Conservation (phyloP, 2,888 invertebrate genomes). For the Nomada ferruginata region DNA sequence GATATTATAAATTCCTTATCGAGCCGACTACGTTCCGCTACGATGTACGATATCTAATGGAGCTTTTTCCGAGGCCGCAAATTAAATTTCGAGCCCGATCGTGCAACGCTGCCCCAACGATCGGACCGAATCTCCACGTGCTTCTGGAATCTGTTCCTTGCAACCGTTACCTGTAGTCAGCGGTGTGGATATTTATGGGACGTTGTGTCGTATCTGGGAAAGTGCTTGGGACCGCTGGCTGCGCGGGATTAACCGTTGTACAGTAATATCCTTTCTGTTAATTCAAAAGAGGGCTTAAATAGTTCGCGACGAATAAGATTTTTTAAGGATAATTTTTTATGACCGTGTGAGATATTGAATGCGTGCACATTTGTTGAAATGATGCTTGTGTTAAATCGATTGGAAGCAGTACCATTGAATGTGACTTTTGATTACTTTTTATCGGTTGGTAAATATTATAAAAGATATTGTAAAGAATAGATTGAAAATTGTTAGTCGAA, state of each 20-base stretch:
- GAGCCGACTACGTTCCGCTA: slow-evolving; percentile 37
- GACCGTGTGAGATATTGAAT: no score
- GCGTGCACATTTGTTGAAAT: no score
- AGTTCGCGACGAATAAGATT: no score
- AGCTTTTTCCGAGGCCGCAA: slow-evolving; percentile 46
- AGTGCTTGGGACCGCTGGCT: neutral
- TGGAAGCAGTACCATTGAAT: no score
- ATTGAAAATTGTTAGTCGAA: no score
- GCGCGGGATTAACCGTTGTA: neutral
- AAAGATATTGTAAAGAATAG: no score
- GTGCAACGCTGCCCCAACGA: neutral
- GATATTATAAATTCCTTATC: slow-evolving; percentile 70
- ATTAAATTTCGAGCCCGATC: slow-evolving; percentile 60
- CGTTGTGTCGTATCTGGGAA: slow-evolving; percentile 1
- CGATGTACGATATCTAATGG: slow-evolving; percentile 60
- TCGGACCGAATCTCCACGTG: neutral
- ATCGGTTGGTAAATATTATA: no score
- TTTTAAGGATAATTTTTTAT: no score
- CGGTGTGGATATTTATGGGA: slow-evolving; percentile 2
- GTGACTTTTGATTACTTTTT: no score
- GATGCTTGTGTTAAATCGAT: no score
- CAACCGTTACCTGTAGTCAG: neutral
- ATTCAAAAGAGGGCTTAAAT: no score
- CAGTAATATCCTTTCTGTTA: neutral
- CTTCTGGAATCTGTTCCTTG: neutral